Conservation (phyloP, 2,113 vertebrate genomes). For the Hydrolagus affinis region DNA sequence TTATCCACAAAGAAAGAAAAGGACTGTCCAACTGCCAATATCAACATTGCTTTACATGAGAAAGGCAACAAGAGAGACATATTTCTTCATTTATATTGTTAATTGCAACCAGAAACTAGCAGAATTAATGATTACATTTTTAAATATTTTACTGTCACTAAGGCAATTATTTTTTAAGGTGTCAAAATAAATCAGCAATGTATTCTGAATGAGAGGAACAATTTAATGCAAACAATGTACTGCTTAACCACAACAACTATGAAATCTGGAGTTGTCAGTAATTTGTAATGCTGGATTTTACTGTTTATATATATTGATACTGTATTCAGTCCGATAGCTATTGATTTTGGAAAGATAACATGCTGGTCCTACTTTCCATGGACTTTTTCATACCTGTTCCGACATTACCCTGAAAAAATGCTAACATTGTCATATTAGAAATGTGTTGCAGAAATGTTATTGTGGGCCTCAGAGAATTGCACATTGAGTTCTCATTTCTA, state of each 20-base stretch:
- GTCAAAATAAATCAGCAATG: conserved; percentile 1
- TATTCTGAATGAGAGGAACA: conserved; percentile 9
- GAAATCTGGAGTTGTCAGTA: background rate
- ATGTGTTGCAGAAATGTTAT: background rate
- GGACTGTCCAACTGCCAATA: background rate
- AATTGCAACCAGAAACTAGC: background rate
- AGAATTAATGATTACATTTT: background rate
- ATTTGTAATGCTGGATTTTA: conserved; percentile 5
- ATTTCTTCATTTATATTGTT: conserved; percentile 8
- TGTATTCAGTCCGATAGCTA: conserved; percentile 3
- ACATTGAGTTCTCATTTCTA: conserved; percentile 17
- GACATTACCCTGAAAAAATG: conserved; percentile 16
- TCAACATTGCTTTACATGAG: background rate
- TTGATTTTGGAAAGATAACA: conserved; percentile 1
- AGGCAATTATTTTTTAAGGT: conserved; percentile 12
- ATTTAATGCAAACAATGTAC: background rate
- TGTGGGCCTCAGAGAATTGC: conserved; percentile 23
- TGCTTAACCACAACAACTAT: conserved; percentile 2
- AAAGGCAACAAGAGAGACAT: background rate
- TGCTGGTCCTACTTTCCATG: background rate
- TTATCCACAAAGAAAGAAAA: too few relatives aligned
- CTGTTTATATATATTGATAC: conserved; percentile 19
- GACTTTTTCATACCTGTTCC: background rate
- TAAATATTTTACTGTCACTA: conserved; percentile 21
- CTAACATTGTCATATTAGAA: conserved; percentile 26